phyloP scores from a whole-genome alignment of 2,888 invertebrate genomes.

The Euzetes globulus region DNA sequence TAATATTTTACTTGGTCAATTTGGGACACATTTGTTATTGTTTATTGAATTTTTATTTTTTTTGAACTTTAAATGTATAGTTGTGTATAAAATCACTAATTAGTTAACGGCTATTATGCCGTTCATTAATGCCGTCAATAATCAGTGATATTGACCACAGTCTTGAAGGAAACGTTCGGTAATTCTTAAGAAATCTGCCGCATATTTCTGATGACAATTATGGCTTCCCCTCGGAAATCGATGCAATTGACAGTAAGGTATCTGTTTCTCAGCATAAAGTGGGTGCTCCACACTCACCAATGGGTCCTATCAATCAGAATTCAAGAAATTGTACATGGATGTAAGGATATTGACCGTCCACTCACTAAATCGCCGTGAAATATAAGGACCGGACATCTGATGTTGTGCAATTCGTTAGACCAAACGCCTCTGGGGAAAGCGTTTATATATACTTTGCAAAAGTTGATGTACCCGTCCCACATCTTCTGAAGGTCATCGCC shows the following conservation, averaged over 20 bases:
- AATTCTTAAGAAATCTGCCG: neutral
- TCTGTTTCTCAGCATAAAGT: neutral
- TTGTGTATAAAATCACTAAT: too few relatives aligned
- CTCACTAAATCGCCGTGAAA: constrained; percentile 28
- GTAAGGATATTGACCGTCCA: neutral
- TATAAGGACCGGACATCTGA: constrained; percentile 30
- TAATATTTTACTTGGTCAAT: too few relatives aligned
- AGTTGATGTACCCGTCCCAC: constrained; percentile 29
- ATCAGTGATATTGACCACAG: neutral
- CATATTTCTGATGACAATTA: constrained; percentile 23
- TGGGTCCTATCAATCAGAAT: neutral
- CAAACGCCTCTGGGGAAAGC: neutral
- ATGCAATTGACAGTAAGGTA: neutral
- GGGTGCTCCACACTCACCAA: neutral
- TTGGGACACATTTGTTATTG: too few relatives aligned
- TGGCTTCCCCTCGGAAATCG: constrained; percentile 22
- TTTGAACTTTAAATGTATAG: too few relatives aligned
- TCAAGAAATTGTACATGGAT: too few relatives aligned
- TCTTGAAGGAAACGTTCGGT: neutral
- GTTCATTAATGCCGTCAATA: too few relatives aligned
- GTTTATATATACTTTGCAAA: neutral
- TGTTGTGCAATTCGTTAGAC: neutral
- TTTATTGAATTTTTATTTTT: too few relatives aligned
- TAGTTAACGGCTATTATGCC: too few relatives aligned
- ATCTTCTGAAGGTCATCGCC: constrained; percentile 6